Percentiles rank a stretch among this genome's conserved stretches.
Evolutionary conservation across 2,113 vertebrate genomes (phyloP).

Genomic region (Spizaetus ornatus): DNA sequence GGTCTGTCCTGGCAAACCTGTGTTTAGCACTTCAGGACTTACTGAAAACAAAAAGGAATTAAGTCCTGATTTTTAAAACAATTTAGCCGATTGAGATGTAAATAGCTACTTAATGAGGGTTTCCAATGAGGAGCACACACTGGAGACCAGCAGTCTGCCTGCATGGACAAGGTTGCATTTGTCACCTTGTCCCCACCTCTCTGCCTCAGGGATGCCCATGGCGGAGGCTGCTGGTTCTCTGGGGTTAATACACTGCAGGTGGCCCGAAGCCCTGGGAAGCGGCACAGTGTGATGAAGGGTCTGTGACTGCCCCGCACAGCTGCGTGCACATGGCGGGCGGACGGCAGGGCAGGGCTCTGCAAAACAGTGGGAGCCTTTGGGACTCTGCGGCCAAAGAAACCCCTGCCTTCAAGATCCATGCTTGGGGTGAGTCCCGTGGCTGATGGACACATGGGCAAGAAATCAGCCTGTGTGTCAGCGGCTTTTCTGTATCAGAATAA

Average conservation of each 20-base stretch:
- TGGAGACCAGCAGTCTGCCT: background rate
- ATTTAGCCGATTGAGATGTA: background rate
- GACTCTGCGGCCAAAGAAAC: background rate
- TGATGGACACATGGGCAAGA: background rate
- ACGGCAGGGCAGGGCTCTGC: background rate
- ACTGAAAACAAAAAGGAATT: background rate
- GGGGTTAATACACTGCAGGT: background rate
- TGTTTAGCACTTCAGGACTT: background rate
- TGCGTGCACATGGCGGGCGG: too few species aligned
- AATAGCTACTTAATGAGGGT: background rate
- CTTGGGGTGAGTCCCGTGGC: background rate
- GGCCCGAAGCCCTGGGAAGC: background rate
- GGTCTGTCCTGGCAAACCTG: background rate
- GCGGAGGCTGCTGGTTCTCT: background rate
- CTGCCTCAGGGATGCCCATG: background rate
- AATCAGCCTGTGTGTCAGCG: background rate
- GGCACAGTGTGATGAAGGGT: too few species aligned
- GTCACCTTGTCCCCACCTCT: background rate
- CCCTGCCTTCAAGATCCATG: background rate
- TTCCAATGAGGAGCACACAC: background rate
- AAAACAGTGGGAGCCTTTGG: rapidly evolving
- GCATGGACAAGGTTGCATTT: background rate
- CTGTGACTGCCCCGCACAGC: background rate
- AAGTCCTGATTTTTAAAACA: background rate
- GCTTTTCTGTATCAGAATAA: background rate